Evolutionary conservation across 2,888 invertebrate species (phyloP), one percentile per base, ranked within the genome.

Genomic region (Yponomeuta plumbellus): DNA sequence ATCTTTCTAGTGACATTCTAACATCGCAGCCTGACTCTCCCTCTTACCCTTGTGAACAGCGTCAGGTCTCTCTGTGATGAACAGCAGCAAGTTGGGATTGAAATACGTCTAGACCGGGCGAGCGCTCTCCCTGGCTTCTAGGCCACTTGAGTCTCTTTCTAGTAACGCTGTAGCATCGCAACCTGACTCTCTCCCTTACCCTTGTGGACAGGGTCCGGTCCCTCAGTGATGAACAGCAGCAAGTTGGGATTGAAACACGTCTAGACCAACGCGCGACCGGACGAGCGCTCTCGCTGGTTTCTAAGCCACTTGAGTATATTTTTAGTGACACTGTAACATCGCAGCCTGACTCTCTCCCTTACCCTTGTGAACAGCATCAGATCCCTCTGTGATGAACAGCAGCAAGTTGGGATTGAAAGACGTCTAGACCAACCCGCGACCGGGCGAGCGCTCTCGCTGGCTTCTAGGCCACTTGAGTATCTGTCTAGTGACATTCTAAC

Each of bases 51-150:
- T 97, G 74, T 96, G 95, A 65, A 94, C 81, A 11, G 92, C 92
- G 77, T 97, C 96, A 21, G 93, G 92, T 39, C 95, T 95, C 77
- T 96, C 93, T 0, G 97, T 96, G 34, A 96, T 93, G 70, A 98
- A 92, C 17, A 97, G 97, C 70, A 98, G 94, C 71, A 99, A 92
- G 91, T 99, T 99, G 39, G 99, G 99, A 92, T 99, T 99, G 73
- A 97, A 94, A 85, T 99, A 99, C 88, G 99, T 99, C 92, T 99
- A 99, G 52, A 99, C 99, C 99, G 80, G 98, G 97, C 0, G 98
- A 98, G 85, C 99, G 98, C 20, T 97, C 96, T 69, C 94, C 92
- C 88, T 97, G 97, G 71, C 92, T 88, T 11, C 93, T 85, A 75
- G 94, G 93, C 77, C n/a, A n/a, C n/a, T 26, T 26, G 26, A 26